phyloP scores from a whole-genome alignment of 2,113 vertebrate genomes.

The Tringa solitaria region DNA sequence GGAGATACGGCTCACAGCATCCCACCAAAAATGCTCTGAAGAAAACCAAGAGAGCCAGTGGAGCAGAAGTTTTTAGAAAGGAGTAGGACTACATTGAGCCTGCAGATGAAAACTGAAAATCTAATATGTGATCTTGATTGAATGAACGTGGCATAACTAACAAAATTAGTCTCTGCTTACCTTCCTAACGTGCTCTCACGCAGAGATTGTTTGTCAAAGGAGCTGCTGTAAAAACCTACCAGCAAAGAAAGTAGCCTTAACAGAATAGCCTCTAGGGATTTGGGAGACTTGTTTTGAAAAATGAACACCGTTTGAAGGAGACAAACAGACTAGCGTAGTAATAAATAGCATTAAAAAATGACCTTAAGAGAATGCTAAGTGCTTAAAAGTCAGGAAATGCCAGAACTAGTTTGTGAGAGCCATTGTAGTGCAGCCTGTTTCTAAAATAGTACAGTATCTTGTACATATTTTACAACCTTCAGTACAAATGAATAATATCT shows the following conservation, averaged over 20 bases:
- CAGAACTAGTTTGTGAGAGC: neutral
- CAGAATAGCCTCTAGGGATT: neutral
- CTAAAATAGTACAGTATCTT: constrained; percentile 20
- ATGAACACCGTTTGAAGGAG: neutral
- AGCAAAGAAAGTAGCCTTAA: neutral
- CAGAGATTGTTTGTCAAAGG: neutral
- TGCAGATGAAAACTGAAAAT: neutral
- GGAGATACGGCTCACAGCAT: accelerated
- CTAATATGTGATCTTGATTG: neutral
- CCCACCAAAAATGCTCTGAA: neutral
- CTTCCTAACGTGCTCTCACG: neutral
- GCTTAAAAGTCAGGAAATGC: constrained; percentile 44
- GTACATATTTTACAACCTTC: neutral
- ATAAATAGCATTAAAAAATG: constrained; percentile 15
- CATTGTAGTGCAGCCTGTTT: neutral
- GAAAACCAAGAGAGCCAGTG: neutral
- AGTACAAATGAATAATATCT: neutral
- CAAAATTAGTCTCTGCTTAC: neutral
- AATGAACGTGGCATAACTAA: neutral
- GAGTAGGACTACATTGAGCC: neutral
- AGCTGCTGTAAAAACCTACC: neutral
- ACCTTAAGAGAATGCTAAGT: constrained; percentile 31
- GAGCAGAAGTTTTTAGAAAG: neutral
- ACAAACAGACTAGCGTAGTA: neutral
- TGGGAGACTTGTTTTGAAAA: neutral